A percentile compares a stretch with the other conserved stretches of the same genome.
These are phyloP conservation scores for Leptopilina syphax DNA, from an alignment of 2,888 invertebrate genomes.

Conservation along the genomic window DNA sequence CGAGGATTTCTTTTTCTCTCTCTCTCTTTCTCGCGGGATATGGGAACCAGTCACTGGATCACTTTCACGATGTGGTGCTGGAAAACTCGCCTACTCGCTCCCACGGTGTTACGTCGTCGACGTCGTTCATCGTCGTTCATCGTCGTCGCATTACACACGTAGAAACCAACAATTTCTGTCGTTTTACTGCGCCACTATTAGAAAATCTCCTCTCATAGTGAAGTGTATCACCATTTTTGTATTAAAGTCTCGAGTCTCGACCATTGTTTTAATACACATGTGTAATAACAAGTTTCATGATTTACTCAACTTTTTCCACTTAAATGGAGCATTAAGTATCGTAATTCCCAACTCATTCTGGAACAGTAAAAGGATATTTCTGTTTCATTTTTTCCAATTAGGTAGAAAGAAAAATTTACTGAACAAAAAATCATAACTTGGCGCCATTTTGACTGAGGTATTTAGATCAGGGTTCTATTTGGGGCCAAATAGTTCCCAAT, in stretches of 20 bases:
- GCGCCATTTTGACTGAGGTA: too few relatives aligned
- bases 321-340: not conserved
- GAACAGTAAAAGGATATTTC: too few relatives aligned
- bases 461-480: too few relatives aligned
- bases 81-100: constrained; percentile 66
- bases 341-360: too few relatives aligned
- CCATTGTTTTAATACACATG: constrained; percentile 20
- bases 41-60: constrained; percentile 62
- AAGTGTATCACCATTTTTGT: constrained; percentile 19
- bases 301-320: constrained; percentile 2
- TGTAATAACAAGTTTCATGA: constrained; percentile 21
- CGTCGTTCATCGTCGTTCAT: too few relatives aligned
- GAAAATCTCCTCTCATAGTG: not conserved
- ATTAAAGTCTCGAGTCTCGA: not conserved
- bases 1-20: constrained; percentile 25
- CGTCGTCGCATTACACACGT: not conserved
- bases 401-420: too few relatives aligned
- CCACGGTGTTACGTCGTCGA: constrained; percentile 70
- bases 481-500: too few relatives aligned
- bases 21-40: constrained; percentile 47
- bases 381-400: too few relatives aligned
- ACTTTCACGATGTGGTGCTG: constrained; percentile 73
- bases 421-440: too few relatives aligned
- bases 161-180: constrained; percentile 33
- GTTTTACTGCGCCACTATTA: constrained; percentile 12